Percentiles rank a stretch among this genome's conserved stretches.
Evolutionary conservation across 2,888 invertebrate genomes (phyloP).

Genomic region (Tenthredo amoena): DNA sequence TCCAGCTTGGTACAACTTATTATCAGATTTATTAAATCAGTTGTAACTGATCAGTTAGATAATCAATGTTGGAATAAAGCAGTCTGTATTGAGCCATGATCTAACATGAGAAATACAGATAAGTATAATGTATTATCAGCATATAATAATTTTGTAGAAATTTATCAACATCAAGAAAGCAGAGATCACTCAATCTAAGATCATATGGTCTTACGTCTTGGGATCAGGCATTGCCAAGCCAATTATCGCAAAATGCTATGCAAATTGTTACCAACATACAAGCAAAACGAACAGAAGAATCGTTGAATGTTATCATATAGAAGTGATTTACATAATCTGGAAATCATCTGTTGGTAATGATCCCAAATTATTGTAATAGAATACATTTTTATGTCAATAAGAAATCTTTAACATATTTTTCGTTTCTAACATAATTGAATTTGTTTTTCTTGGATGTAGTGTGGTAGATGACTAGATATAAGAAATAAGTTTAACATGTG

Average conservation of each 20-base stretch:
- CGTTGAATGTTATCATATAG: not conserved
- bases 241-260: conserved; percentile 49
- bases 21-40: not conserved
- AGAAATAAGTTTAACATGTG: conserved; percentile 22
- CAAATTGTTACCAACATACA: not conserved
- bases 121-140: not conserved
- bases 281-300: not conserved
- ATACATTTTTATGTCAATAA: not conserved
- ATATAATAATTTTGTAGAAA: conserved; percentile 56
- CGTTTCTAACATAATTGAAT: not conserved
- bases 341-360: conserved; percentile 24
- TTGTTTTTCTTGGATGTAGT: not conserved
- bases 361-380: not conserved
- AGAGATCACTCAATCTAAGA: conserved; percentile 60
- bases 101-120: not conserved
- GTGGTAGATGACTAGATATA: not conserved
- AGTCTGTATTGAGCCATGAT: conserved; percentile 37
- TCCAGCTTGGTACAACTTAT: not conserved
- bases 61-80: conserved; percentile 1
- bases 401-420: not conserved
- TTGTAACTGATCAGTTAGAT: not conserved
- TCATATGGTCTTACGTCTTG: conserved; percentile 59
- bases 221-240: conserved; percentile 61
- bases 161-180: conserved; percentile 61
- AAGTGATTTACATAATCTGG: not conserved